Evolutionary conservation across 2,888 invertebrate genomes (phyloP).

Genomic region (Dicranocentrus wangi): DNA sequence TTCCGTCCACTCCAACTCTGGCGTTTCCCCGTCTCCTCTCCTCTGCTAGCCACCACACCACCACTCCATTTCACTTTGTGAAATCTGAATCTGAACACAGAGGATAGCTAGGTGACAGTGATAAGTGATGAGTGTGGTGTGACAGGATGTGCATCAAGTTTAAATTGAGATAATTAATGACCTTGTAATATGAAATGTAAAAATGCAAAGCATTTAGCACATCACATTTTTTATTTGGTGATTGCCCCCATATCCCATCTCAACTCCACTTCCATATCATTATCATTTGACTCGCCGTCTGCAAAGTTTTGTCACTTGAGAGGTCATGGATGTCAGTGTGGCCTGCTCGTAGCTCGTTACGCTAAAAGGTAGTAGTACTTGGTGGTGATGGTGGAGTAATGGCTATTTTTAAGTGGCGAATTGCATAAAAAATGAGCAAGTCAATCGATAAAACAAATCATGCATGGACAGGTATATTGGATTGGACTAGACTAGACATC

Average conservation of each 20-base stretch:
- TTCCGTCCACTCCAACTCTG: background rate
- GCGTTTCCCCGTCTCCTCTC: background rate
- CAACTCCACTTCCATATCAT: background rate
- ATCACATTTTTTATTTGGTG: background rate
- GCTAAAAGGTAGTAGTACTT: too few species aligned
- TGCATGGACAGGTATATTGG: too few species aligned
- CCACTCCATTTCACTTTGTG: background rate
- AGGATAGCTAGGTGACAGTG: constrained; percentile 14
- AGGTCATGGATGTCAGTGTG: constrained; percentile 3
- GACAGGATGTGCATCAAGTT: constrained; percentile 29
- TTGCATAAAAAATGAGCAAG: too few species aligned
- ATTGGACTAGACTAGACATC: too few species aligned
- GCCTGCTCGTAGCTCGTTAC: too few species aligned
- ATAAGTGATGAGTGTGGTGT: constrained; percentile 19
- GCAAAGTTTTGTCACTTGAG: too few species aligned
- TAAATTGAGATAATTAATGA: constrained; percentile 14
- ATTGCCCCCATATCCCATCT: too few species aligned
- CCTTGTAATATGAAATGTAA: constrained; percentile 6
- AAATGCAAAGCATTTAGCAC: background rate
- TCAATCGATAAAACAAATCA: too few species aligned
- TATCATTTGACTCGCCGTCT: background rate
- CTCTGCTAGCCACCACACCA: background rate
- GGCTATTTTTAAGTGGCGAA: too few species aligned
- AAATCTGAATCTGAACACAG: too few species aligned
- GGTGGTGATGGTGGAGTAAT: too few species aligned